Conservation (phyloP, 2,888 invertebrate genomes). For the Cerastis leucographa region DNA sequence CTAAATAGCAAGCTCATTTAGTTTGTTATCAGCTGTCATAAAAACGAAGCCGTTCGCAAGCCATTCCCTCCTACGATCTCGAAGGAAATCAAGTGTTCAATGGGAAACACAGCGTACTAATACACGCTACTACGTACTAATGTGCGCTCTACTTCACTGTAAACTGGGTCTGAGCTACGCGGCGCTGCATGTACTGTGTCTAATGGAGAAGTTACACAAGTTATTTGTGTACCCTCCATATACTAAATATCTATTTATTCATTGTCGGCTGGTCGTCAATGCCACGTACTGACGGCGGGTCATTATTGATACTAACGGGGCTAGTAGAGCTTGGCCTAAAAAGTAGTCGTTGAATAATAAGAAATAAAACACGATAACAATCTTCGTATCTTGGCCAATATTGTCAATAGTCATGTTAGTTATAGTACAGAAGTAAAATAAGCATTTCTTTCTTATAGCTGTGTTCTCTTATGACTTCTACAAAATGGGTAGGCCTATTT, state of each 20-base stretch:
- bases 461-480: constrained; percentile 7
- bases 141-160: constrained; percentile 49
- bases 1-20: constrained; percentile 40
- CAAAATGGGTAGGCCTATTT: background rate
- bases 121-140: too few species aligned
- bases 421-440: constrained; percentile 23
- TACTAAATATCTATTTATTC: constrained; percentile 20
- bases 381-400: constrained; percentile 29
- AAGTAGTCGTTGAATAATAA: constrained; percentile 4
- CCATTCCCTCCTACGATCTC: constrained; percentile 57
- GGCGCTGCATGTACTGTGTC: constrained; percentile 14
- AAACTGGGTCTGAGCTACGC: constrained; percentile 48
- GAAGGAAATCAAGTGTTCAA: constrained; percentile 44
- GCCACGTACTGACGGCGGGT: constrained; percentile 28
- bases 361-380: constrained; percentile 28
- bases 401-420: constrained; percentile 23
- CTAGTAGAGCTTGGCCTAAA: constrained; percentile 38
- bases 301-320: constrained; percentile 38
- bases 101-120: constrained; percentile 26
- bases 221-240: constrained; percentile 47
- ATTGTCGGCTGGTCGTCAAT: constrained; percentile 1
- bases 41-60: constrained; percentile 71
- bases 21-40: constrained; percentile 71
- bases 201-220: constrained; percentile 23
- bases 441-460: background rate